Evolutionary conservation across 2,797 vertebrate genomes (phyloP).

Genomic region (Loris lydekkerianus): DNA sequence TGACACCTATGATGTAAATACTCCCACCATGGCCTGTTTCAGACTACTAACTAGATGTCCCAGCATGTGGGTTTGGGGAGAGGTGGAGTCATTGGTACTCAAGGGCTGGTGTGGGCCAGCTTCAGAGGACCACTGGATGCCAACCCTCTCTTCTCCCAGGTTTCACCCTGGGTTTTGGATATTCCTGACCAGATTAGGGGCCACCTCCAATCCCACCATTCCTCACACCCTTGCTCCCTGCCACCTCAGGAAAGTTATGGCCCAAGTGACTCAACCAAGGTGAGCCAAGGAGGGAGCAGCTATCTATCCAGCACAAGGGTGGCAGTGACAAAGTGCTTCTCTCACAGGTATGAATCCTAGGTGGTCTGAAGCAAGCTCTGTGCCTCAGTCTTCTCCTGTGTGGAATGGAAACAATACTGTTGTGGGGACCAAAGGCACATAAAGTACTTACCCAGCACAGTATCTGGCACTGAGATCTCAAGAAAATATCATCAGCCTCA

Average conservation of each 20-base stretch:
- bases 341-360: accelerated
- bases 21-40: accelerated
- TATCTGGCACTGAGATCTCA: background rate
- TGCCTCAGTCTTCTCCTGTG: background rate
- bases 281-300: background rate
- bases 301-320: accelerated
- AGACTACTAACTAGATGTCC: accelerated
- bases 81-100: accelerated
- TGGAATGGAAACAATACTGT: accelerated
- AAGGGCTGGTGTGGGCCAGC: background rate
- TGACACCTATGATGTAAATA: background rate
- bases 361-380: background rate
- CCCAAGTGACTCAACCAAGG: background rate
- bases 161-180: background rate
- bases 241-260: background rate
- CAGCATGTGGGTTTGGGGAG: accelerated
- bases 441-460: background rate
- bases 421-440: background rate
- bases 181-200: background rate
- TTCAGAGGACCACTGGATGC: background rate
- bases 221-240: background rate
- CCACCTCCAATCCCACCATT: accelerated
- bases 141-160: background rate
- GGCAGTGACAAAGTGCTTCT: background rate
- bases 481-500: background rate